A percentile compares a stretch with the other conserved stretches of the same genome.
Conservation (phyloP, 2,113 vertebrate species). For the Mastomys natalensis region DNA sequence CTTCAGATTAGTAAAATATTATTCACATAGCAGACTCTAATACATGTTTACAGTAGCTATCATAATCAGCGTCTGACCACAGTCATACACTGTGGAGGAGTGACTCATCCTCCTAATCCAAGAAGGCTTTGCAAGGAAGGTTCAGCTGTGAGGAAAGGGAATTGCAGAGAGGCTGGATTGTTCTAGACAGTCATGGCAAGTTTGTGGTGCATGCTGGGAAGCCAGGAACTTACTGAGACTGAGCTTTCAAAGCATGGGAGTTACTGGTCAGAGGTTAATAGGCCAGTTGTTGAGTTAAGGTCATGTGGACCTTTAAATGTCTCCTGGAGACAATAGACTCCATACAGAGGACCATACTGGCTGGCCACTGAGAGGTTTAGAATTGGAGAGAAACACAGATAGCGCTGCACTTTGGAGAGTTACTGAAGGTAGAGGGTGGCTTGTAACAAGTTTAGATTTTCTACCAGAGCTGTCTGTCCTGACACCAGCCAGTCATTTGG, state of each 20-base stretch:
- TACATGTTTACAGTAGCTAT: neutral
- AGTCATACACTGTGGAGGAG: neutral
- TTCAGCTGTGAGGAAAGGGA: neutral
- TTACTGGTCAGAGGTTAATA: neutral
- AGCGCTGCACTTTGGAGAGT: neutral
- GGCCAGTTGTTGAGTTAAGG: neutral
- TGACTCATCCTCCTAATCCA: neutral
- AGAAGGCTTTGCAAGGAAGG: neutral
- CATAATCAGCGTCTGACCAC: accelerated
- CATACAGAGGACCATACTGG: neutral
- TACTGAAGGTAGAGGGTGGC: neutral
- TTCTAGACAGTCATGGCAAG: neutral
- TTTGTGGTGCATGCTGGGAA: too few relatives aligned
- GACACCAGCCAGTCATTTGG: neutral
- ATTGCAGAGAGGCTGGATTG: neutral
- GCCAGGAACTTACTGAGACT: neutral
- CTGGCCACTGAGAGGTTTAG: neutral
- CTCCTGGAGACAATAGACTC: neutral
- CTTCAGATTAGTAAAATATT: neutral
- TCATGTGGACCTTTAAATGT: neutral
- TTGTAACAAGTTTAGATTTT: neutral
- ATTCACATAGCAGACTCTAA: neutral
- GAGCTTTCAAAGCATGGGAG: neutral
- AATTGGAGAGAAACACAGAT: neutral
- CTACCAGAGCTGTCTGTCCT: neutral